Evolutionary conservation across 2,797 vertebrate genomes (phyloP).

Genomic region (Sphaeramia orbicularis): DNA sequence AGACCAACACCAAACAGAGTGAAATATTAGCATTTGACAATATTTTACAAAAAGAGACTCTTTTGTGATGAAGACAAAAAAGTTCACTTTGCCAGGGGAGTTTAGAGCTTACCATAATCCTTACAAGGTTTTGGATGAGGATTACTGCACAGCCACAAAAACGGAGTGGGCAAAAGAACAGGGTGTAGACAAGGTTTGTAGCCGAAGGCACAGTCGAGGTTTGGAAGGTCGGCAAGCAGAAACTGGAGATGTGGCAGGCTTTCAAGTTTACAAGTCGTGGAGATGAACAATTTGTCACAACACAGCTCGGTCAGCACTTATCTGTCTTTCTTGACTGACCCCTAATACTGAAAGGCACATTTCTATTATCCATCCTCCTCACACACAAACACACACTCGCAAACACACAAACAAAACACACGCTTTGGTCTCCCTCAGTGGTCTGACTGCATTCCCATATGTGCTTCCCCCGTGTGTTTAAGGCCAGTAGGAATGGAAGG

Average conservation of each 20-base stretch:
- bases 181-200: constrained; percentile 35
- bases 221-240: constrained; percentile 42
- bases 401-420: constrained; percentile 17
- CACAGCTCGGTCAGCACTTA: constrained; percentile 49
- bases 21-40: constrained; percentile 36
- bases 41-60: constrained; percentile 23
- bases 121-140: constrained; percentile 25
- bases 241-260: constrained; percentile 63
- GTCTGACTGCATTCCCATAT: constrained; percentile 78
- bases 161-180: constrained; percentile 37
- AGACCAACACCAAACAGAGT: constrained; percentile 37
- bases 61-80: constrained; percentile 28
- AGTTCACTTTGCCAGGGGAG: constrained; percentile 19
- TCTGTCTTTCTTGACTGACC: constrained; percentile 43
- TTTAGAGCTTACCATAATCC: constrained; percentile 34
- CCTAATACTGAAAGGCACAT: constrained; percentile 81
- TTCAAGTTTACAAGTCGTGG: constrained; percentile 70
- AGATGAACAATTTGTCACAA: constrained; percentile 64
- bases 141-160: constrained; percentile 44
- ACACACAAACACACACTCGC: constrained; percentile 13
- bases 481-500: constrained; percentile 74
- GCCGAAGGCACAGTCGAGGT: constrained; percentile 42
- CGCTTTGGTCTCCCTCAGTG: constrained; percentile 73
- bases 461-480: constrained; percentile 72
- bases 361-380: constrained; percentile 30